These are phyloP conservation scores for Tetragonula clypearis DNA, from an alignment of 1,140 invertebrate genomes.

Conservation along the genomic window DNA sequence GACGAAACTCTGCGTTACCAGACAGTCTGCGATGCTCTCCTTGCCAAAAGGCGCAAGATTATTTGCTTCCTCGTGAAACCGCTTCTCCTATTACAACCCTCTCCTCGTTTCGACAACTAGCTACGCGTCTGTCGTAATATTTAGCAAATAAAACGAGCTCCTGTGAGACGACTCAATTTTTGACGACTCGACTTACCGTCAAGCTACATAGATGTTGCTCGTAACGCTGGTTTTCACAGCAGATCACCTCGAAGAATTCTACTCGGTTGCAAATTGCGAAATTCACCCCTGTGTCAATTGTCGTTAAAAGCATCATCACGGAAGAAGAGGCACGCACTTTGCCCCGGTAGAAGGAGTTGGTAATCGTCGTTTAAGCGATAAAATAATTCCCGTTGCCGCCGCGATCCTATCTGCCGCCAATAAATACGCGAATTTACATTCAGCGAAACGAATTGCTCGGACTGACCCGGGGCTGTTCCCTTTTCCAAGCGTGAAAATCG, in stretches of 20 bases:
- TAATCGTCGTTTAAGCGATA: not conserved
- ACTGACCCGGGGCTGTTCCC: not conserved
- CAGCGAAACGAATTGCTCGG: constrained; percentile 23
- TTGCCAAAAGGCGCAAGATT: constrained; percentile 56
- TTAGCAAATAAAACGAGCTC: too few relatives aligned
- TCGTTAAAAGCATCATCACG: not conserved
- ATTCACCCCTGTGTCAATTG: not conserved
- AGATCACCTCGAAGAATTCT: too few relatives aligned
- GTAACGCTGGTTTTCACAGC: too few relatives aligned
- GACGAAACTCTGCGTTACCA: constrained; percentile 63
- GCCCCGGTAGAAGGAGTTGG: not conserved
- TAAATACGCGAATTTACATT: constrained; percentile 19
- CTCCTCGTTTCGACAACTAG: not conserved
- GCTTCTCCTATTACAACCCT: not conserved
- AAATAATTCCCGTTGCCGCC: not conserved
- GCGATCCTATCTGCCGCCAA: not conserved
- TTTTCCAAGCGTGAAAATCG: constrained; percentile 13
- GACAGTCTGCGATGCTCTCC: constrained; percentile 42
- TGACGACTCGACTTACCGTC: too few relatives aligned
- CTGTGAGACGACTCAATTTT: too few relatives aligned
- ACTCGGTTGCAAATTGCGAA: not conserved
- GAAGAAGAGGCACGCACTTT: not conserved
- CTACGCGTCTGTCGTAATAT: too few relatives aligned
- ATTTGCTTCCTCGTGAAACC: not conserved
- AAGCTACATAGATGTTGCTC: too few relatives aligned